These are phyloP conservation scores for Vulpes lagopus DNA, from an alignment of 2,113 vertebrate species.

Conservation along the genomic window DNA sequence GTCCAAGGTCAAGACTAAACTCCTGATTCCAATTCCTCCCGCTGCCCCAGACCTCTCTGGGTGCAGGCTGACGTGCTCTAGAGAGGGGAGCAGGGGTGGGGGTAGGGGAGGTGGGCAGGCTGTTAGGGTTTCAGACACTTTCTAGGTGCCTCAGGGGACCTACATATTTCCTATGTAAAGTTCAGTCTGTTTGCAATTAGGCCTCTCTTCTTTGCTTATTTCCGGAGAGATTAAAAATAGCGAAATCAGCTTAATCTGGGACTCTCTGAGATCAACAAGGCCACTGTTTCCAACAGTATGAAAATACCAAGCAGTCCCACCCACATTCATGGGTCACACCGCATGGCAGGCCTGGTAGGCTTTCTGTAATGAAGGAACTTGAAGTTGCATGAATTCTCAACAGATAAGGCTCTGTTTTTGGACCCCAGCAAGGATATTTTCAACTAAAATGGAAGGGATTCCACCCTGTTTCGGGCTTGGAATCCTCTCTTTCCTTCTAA, in stretches of 20 bases:
- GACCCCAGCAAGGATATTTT: constrained; percentile 41
- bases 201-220: constrained; percentile 88
- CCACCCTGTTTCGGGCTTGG: not conserved
- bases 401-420: constrained; percentile 73
- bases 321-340: constrained; percentile 76
- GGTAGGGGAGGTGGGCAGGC: constrained; percentile 72
- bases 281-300: constrained; percentile 83
- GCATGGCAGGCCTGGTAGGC: constrained; percentile 58
- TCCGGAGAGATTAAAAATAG: constrained; percentile 90
- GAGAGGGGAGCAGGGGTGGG: constrained; percentile 74
- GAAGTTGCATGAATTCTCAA: constrained; percentile 66
- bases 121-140: constrained; percentile 87
- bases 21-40: constrained; percentile 34
- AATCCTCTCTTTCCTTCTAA: constrained; percentile 58
- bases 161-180: constrained; percentile 89
- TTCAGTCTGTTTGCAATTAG: constrained; percentile 90
- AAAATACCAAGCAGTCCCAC: constrained; percentile 77
- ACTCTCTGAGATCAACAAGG: constrained; percentile 88
- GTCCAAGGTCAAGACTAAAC: constrained; percentile 41
- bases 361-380: constrained; percentile 77
- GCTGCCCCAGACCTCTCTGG: constrained; percentile 59
- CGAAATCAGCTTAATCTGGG: constrained; percentile 87
- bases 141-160: constrained; percentile 86
- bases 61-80: constrained; percentile 76
- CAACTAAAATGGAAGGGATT: not conserved